Base-by-base conservation (phyloP, 2,888 invertebrate species). In the Protonemura montana region DNA sequence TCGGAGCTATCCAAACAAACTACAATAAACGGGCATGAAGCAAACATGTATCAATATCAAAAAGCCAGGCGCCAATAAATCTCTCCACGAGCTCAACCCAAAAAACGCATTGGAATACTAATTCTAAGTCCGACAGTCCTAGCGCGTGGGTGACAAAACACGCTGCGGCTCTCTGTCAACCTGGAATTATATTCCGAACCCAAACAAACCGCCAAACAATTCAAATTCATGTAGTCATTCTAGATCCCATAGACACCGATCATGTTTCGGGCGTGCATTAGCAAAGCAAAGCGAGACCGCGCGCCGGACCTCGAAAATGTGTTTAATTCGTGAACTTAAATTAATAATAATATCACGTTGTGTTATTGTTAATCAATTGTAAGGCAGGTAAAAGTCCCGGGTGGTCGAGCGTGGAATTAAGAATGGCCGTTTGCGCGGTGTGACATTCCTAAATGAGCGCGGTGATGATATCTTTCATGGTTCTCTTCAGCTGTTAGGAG, bases 401-500 rank as follows among this genome's bases (percentile, higher is more conserved):
- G 81, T 81, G 81, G 81, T 81, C 81, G 78, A 5, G 78, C 10
- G 16, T 28, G 29, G n/a, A 81, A 28, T 81, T n/a, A 81, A 81
- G 26, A n/a, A n/a, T 81, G 30, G n/a, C 28, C 30, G 30, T 59
- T 59, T 59, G 59, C 21, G 21, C 30, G 28, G 81, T 30, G 26
- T 81, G 81, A 81, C 81, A 81, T 81, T 81, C 81, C 81, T 28
- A 81, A 81, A 30, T 29, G 81, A n/a, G 28, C n/a, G 26, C n/a
- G 81, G 81, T 29, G 81, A 81, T 81, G 5, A 6, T 10, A 30
- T 30, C 81, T 81, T 30, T 81, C 81, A 81, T 6, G 81, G 2
- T 28, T 30, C 29, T 81, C 16, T 6, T 29, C 28, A 3, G 81
- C 10, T 27, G 26, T 27, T 81, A 21, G 81, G 29, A 26, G 28